These are phyloP conservation scores for Arrhamphus sclerolepis DNA, from an alignment of 2,797 vertebrate species.

Conservation along the genomic window DNA sequence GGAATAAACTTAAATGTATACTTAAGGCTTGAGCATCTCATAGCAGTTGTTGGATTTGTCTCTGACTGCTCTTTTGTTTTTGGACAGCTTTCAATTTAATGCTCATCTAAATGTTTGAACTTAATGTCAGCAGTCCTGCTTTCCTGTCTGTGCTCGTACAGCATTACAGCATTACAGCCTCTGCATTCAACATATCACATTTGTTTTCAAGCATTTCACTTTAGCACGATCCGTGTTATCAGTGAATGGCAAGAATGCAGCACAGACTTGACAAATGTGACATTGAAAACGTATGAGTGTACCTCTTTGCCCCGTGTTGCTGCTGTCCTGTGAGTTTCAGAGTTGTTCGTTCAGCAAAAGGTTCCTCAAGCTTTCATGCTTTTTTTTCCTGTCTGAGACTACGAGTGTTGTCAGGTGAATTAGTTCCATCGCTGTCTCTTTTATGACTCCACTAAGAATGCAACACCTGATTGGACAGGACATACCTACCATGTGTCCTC, in stretches of 20 bases:
- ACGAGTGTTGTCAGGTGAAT: not conserved
- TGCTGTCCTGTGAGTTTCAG: not conserved
- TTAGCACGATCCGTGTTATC: not conserved
- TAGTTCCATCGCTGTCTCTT: not conserved
- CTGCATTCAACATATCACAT: not conserved
- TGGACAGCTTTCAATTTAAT: too few relatives aligned
- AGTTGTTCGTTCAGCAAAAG: not conserved
- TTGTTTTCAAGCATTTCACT: not conserved
- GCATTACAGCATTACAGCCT: not conserved
- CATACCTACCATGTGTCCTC: conserved; percentile 7
- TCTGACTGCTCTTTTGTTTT: too few relatives aligned
- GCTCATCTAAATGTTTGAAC: too few relatives aligned
- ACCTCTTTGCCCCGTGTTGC: conserved; percentile 31
- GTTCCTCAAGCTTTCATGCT: not conserved
- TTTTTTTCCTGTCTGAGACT: not conserved
- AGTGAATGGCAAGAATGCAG: not conserved
- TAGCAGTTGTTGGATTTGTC: too few relatives aligned
- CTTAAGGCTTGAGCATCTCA: too few relatives aligned
- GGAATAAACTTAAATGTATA: too few relatives aligned
- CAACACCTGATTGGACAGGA: not conserved
- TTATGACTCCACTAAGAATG: conserved; percentile 5
- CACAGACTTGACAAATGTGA: not conserved
- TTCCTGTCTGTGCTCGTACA: too few relatives aligned
- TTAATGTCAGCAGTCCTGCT: too few relatives aligned
- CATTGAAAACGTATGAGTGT: not conserved